Evolutionary conservation across 2,797 vertebrate species (phyloP).

Genomic region (Dendrocincla tyrannina): DNA sequence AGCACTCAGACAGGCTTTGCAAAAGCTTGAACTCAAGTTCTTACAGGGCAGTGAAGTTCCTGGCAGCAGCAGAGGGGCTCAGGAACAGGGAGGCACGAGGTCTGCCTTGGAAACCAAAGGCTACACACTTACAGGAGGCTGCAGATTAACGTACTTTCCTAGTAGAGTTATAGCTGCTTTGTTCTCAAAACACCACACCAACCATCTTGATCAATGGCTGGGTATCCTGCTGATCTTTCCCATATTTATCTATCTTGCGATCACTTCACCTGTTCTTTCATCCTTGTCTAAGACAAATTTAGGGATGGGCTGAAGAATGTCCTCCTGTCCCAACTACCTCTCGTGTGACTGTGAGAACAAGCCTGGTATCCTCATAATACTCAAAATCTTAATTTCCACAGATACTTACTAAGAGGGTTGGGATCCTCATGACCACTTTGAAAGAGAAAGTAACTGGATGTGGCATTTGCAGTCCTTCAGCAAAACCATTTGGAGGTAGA

Average conservation of each 20-base stretch:
- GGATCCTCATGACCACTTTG: background rate
- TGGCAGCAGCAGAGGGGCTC: background rate
- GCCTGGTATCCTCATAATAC: background rate
- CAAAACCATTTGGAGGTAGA: background rate
- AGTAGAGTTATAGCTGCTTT: background rate
- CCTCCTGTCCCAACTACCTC: background rate
- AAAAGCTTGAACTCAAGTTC: background rate
- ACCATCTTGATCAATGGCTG: background rate
- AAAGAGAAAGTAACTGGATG: background rate
- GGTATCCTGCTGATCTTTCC: background rate
- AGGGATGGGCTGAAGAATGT: background rate
- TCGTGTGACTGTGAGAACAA: background rate
- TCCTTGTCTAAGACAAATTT: background rate
- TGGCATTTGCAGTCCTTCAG: background rate
- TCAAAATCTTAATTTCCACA: background rate
- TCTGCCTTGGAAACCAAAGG: background rate
- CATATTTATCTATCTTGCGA: rapidly evolving
- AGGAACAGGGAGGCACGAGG: background rate
- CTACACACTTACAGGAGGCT: background rate
- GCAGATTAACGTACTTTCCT: background rate
- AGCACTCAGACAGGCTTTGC: background rate
- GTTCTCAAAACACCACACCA: background rate
- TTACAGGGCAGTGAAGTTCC: background rate
- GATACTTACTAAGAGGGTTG: background rate
- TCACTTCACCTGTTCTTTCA: background rate